Percentiles rank a stretch among this genome's conserved stretches.
phyloP scores from a whole-genome alignment of 2,888 invertebrate species.

The Teleiodes luculella region DNA sequence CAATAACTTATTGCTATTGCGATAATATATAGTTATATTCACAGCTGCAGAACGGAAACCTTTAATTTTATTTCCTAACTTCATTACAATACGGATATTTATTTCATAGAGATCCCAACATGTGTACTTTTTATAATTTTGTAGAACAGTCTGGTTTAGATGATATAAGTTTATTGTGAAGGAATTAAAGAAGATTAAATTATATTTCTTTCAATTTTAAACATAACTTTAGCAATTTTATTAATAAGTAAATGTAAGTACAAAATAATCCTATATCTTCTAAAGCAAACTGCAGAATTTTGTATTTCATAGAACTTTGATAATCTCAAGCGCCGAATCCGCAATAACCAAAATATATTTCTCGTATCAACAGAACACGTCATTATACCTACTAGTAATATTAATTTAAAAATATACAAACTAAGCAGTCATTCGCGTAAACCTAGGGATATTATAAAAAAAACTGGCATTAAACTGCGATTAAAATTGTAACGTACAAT shows the following conservation, averaged over 20 bases:
- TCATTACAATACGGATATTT: conserved; percentile 44
- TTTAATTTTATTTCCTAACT: conserved; percentile 30
- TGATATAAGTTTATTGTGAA: conserved; percentile 26
- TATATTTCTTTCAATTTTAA: no score
- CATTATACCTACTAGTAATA: conserved; percentile 46
- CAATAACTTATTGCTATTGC: conserved; percentile 42
- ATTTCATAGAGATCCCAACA: conserved; percentile 63
- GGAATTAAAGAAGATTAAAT: background rate
- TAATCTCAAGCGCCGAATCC: conserved; percentile 34
- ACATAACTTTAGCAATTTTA: no score
- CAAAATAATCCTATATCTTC: conserved; percentile 27
- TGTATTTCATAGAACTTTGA: conserved; percentile 33
- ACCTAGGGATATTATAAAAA: conserved; percentile 53
- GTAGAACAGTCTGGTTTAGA: conserved; percentile 35
- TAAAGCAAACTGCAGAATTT: conserved; percentile 23
- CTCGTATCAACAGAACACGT: conserved; percentile 31
- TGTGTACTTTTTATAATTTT: conserved; percentile 37
- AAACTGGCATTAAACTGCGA: conserved; percentile 47
- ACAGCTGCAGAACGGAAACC: conserved; percentile 72
- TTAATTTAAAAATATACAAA: conserved; percentile 67
- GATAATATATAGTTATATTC: conserved; percentile 63
- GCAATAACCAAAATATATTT: conserved; percentile 49
- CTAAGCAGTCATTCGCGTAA: conserved; percentile 76
- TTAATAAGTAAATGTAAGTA: no score
- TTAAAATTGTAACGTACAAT: conserved; percentile 62